Evolutionary conservation across 2,113 vertebrate genomes (phyloP).

Genomic region (Rostratula benghalensis): DNA sequence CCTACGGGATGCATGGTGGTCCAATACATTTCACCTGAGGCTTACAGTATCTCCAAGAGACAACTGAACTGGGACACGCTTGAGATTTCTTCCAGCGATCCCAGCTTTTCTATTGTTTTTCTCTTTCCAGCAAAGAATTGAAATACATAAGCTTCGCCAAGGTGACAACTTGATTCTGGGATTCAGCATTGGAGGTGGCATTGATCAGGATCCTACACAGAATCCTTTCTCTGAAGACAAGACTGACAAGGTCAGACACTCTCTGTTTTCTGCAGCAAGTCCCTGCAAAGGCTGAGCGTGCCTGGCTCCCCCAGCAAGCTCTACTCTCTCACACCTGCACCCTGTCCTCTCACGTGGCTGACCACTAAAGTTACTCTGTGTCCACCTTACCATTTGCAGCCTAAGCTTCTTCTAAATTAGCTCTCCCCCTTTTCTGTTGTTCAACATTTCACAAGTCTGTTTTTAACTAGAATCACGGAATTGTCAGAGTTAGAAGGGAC

Average conservation of each 20-base stretch:
- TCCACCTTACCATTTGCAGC: neutral
- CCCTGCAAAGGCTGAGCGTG: neutral
- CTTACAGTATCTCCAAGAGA: neutral
- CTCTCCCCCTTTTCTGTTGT: neutral
- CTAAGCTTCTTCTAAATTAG: neutral
- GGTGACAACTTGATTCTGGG: constrained; percentile 91
- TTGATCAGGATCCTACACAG: constrained; percentile 94
- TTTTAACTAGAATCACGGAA: neutral
- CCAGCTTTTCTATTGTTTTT: neutral
- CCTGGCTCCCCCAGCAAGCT: neutral
- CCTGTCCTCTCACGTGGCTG: neutral
- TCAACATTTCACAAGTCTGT: neutral
- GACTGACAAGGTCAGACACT: constrained; percentile 86
- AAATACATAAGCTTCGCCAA: constrained; percentile 91
- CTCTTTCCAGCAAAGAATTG: constrained; percentile 87
- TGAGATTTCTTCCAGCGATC: neutral
- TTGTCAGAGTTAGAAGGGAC: no score
- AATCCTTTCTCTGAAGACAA: constrained; percentile 98
- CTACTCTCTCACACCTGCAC: fast-evolving
- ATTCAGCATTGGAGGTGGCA: constrained; percentile 98
- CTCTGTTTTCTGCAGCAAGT: neutral
- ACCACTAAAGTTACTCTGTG: neutral
- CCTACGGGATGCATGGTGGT: neutral
- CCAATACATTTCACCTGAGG: neutral
- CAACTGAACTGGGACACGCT: no score